Percentiles rank a stretch among this genome's conserved stretches.
Conservation (phyloP, 2,888 invertebrate species). For the Acanthosepion lycidas region DNA sequence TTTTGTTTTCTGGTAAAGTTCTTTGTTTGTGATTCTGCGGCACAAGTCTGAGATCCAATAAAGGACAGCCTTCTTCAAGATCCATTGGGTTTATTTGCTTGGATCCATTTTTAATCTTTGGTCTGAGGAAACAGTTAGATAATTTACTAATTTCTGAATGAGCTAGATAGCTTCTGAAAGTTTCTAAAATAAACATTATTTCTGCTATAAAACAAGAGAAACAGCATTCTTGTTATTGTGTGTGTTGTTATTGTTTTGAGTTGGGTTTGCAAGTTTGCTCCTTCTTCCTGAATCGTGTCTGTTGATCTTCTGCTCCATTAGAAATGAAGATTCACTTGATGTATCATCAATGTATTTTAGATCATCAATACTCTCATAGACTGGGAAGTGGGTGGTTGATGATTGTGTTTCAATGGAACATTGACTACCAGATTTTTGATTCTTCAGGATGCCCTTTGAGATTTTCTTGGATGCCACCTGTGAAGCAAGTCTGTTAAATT, state of each 20-base stretch:
- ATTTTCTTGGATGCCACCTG: constrained; percentile 14
- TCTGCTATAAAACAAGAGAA: constrained; percentile 41
- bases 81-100: too few relatives aligned
- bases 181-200: neutral
- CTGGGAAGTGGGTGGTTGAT: constrained; percentile 25
- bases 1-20: too few relatives aligned
- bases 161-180: too few relatives aligned
- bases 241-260: neutral
- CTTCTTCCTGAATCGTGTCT: neutral
- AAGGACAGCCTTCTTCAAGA: too few relatives aligned
- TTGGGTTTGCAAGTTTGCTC: neutral
- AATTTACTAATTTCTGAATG: too few relatives aligned
- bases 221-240: neutral
- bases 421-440: neutral
- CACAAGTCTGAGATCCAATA: too few relatives aligned
- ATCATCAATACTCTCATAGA: constrained; percentile 36
- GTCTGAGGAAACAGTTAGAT: too few relatives aligned
- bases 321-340: constrained; percentile 10
- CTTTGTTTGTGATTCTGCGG: too few relatives aligned
- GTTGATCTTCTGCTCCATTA: neutral
- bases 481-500: constrained; percentile 24
- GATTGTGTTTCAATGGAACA: constrained; percentile 39
- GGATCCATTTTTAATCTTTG: too few relatives aligned
- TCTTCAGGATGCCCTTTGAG: neutral
- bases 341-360: constrained; percentile 35